Conservation (phyloP, 2,888 invertebrate species). For the Drosophila pseudotalamancana region DNA sequence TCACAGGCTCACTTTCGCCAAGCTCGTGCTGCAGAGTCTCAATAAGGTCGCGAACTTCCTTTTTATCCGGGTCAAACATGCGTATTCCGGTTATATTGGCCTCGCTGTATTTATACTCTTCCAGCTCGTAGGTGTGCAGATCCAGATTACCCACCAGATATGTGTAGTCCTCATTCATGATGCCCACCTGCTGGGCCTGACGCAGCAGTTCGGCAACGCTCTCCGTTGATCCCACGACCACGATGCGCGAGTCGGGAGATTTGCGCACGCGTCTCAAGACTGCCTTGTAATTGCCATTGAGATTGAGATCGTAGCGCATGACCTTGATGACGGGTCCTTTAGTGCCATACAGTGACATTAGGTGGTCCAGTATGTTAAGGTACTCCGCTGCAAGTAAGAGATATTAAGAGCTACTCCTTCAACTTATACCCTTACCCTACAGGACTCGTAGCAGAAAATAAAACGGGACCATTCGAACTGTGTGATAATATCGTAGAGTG, state of each 20-base stretch:
- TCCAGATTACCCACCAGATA: constrained; percentile 93
- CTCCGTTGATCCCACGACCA: constrained; percentile 89
- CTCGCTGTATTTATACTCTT: constrained; percentile 91
- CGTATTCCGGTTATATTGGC: constrained; percentile 92
- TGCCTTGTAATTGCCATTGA: constrained; percentile 88
- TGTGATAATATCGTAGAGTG: constrained; percentile 88
- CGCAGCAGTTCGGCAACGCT: constrained; percentile 86
- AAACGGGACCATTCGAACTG: constrained; percentile 92
- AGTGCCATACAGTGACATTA: constrained; percentile 88
- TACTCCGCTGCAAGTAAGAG: constrained; percentile 83
- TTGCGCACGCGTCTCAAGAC: constrained; percentile 89
- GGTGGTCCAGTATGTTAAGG: constrained; percentile 88
- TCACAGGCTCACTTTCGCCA: constrained; percentile 53
- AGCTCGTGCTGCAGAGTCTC: constrained; percentile 52
- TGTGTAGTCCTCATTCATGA: constrained; percentile 96
- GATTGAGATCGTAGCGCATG: constrained; percentile 87
- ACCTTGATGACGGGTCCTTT: constrained; percentile 86
- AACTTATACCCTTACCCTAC: constrained; percentile 26
- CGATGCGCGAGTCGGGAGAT: constrained; percentile 88
- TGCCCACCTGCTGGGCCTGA: constrained; percentile 96
- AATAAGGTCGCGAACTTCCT: constrained; percentile 84
- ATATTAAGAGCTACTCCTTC: neutral
- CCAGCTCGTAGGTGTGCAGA: constrained; percentile 87
- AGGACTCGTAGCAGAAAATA: constrained; percentile 88
- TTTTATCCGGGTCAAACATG: constrained; percentile 87